These are phyloP conservation scores for Galago senegalensis DNA, from an alignment of 2,797 vertebrate genomes.

Conservation along the genomic window DNA sequence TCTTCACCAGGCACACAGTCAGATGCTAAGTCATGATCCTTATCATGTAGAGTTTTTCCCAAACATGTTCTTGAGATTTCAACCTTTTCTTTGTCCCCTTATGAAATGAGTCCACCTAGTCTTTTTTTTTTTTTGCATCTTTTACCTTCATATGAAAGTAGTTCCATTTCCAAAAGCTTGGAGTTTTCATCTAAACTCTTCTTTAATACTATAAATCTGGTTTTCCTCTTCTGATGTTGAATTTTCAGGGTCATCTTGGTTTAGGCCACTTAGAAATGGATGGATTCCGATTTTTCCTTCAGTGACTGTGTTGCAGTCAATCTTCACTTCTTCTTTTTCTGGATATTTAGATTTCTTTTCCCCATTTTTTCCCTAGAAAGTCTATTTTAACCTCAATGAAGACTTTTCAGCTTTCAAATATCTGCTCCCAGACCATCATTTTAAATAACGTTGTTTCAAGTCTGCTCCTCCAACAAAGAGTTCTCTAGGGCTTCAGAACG, in stretches of 20 bases:
- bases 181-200: not conserved
- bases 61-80: not conserved
- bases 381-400: conserved; percentile 5
- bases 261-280: not conserved
- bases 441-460: conserved; percentile 41
- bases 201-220: not conserved
- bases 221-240: conserved; percentile 25
- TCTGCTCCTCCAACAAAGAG: conserved; percentile 30
- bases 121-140: not conserved
- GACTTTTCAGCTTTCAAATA: conserved; percentile 27
- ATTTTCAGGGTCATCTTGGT: not conserved
- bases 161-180: not conserved
- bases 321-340: not conserved
- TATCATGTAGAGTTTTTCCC: not conserved
- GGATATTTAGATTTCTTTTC: not conserved
- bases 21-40: not conserved
- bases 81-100: not conserved
- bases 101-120: not conserved
- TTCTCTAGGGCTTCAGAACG: not conserved
- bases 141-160: not conserved
- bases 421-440: not conserved
- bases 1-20: not conserved
- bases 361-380: not conserved
- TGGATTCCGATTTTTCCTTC: not conserved
- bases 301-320: not conserved